Conservation (phyloP, 2,888 invertebrate genomes). For the Lissonota sp. region DNA sequence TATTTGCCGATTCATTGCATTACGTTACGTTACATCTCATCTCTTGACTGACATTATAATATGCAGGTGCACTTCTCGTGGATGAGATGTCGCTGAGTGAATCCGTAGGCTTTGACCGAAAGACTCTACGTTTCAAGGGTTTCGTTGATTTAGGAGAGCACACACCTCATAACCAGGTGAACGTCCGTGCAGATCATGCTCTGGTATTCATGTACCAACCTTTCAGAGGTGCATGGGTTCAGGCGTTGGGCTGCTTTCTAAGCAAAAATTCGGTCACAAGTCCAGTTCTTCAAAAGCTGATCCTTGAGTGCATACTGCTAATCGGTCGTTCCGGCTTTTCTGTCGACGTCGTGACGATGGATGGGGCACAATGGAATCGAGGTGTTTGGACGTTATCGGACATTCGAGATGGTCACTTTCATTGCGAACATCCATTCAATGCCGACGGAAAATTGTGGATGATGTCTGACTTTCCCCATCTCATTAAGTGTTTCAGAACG, state of each 20-base stretch:
- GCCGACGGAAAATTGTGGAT: slow-evolving; percentile 64
- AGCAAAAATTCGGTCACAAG: slow-evolving; percentile 65
- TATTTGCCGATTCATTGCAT: background rate
- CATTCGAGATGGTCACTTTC: slow-evolving; percentile 46
- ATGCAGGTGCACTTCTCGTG: slow-evolving; percentile 60
- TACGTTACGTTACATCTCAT: background rate
- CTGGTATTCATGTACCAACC: slow-evolving; percentile 73
- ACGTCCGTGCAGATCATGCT: slow-evolving; percentile 70
- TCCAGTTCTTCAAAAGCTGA: slow-evolving; percentile 63
- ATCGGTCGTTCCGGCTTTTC: slow-evolving; percentile 65
- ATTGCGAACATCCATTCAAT: slow-evolving; percentile 64
- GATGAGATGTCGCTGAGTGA: slow-evolving; percentile 71
- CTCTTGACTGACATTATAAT: background rate
- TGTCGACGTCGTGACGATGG: slow-evolving; percentile 68
- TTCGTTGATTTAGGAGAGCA: slow-evolving; percentile 68
- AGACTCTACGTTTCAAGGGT: slow-evolving; percentile 61
- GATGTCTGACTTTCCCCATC: slow-evolving; percentile 69
- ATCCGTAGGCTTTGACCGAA: slow-evolving; percentile 62
- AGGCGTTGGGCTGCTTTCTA: slow-evolving; percentile 60
- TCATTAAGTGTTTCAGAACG: slow-evolving; percentile 68
- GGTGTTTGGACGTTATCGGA: slow-evolving; percentile 69
- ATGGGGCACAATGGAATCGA: slow-evolving; percentile 73
- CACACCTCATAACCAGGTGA: slow-evolving; percentile 62
- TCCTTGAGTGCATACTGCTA: slow-evolving; percentile 70
- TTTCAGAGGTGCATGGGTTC: slow-evolving; percentile 68